phyloP scores from a whole-genome alignment of 1,140 invertebrate species.

The Aphaenogaster ashmeadi region DNA sequence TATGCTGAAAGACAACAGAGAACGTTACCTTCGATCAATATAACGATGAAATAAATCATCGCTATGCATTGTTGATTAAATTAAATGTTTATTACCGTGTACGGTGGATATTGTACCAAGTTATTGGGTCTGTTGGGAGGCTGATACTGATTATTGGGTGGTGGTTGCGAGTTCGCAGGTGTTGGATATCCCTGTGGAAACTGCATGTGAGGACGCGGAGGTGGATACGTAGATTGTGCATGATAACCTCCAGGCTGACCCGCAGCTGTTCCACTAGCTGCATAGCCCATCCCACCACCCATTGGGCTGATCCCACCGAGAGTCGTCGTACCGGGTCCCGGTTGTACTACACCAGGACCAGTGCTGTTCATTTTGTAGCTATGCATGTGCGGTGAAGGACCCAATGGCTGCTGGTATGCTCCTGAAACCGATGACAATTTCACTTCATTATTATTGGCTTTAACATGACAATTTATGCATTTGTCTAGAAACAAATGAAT shows the following conservation, averaged over 20 bases:
- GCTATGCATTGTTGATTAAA: conserved; percentile 26
- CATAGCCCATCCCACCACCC: conserved; percentile 83
- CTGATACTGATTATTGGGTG: conserved; percentile 86
- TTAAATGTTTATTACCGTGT: conserved; percentile 79
- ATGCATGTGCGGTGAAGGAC: conserved; percentile 89
- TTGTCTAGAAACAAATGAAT: not conserved
- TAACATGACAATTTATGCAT: not conserved
- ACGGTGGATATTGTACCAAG: conserved; percentile 86
- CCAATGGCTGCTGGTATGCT: conserved; percentile 89
- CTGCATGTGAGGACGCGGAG: conserved; percentile 85
- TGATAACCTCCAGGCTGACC: conserved; percentile 86
- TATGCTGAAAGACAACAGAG: conserved; percentile 80
- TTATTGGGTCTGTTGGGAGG: conserved; percentile 84
- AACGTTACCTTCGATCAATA: not conserved
- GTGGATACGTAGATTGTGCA: conserved; percentile 85
- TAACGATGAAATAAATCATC: conserved; percentile 7
- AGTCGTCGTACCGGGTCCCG: conserved; percentile 82
- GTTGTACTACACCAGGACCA: conserved; percentile 83
- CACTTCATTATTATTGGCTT: conserved; percentile 37
- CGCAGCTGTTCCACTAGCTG: conserved; percentile 83
- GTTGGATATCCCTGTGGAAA: conserved; percentile 85
- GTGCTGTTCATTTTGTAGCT: conserved; percentile 88
- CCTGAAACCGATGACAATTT: conserved; percentile 76
- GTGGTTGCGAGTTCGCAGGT: conserved; percentile 84
- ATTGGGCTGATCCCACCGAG: conserved; percentile 85